phyloP scores from a whole-genome alignment of 1,140 invertebrate genomes.

The Eurosta solidaginis region DNA sequence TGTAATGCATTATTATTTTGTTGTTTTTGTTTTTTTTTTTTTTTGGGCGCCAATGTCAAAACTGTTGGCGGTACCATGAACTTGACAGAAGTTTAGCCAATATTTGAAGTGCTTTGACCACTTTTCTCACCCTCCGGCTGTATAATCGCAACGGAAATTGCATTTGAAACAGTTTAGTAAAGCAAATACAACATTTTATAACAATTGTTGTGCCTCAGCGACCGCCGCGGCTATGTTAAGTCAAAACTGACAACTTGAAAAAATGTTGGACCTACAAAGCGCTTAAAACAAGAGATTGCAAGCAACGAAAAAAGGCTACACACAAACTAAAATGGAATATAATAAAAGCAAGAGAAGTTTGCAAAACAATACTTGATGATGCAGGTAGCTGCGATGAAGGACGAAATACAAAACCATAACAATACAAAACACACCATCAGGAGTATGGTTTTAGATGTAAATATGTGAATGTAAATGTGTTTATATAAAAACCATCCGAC shows the following conservation, averaged over 20 bases:
- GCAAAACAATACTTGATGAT: too few relatives aligned
- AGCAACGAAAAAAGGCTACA: background rate
- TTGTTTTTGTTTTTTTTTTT: background rate
- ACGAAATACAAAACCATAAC: too few relatives aligned
- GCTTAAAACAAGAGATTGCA: background rate
- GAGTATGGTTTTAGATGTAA: too few relatives aligned
- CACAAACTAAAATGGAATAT: background rate
- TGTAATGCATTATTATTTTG: background rate
- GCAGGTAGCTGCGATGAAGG: too few relatives aligned
- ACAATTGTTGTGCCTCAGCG: background rate
- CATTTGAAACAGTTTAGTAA: background rate
- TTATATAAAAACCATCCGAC: too few relatives aligned
- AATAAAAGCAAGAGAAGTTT: background rate
- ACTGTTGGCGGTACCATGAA: background rate
- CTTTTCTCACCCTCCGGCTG: background rate
- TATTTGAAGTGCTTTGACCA: background rate
- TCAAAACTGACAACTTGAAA: constrained; percentile 12
- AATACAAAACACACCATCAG: too few relatives aligned
- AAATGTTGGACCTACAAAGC: constrained; percentile 1
- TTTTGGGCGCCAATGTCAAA: background rate
- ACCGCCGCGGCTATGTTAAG: background rate
- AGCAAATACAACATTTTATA: background rate
- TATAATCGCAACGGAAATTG: background rate
- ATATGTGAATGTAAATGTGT: too few relatives aligned
- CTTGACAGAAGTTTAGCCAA: background rate